Percentiles rank a stretch among this genome's conserved stretches.
Conservation (phyloP, 2,888 invertebrate genomes). For the Xiphydria camelus region DNA sequence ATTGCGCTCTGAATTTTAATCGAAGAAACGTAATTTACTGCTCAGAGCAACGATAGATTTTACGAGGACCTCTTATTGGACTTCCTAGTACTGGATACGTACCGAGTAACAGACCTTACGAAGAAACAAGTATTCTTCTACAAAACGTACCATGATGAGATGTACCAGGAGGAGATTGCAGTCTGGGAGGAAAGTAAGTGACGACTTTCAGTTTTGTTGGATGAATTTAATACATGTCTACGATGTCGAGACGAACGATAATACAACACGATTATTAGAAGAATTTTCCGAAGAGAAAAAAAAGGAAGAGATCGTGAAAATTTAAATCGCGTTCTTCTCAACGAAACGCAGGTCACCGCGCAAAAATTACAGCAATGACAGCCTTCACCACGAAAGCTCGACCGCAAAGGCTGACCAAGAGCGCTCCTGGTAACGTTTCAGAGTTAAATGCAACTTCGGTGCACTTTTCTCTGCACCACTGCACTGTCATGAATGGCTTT, state of each 20-base stretch:
- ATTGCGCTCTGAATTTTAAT: not conserved
- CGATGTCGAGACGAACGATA: too few relatives aligned
- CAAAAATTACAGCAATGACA: constrained; percentile 40
- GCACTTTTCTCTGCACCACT: not conserved
- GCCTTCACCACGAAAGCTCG: constrained; percentile 38
- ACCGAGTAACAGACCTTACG: constrained; percentile 58
- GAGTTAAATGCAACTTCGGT: too few relatives aligned
- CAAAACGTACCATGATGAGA: constrained; percentile 72
- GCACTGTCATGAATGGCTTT: constrained; percentile 7
- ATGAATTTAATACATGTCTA: too few relatives aligned
- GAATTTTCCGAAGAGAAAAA: too few relatives aligned
- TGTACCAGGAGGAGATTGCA: constrained; percentile 75
- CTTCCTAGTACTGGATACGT: constrained; percentile 63
- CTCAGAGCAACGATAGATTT: constrained; percentile 58
- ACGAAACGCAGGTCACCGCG: constrained; percentile 23
- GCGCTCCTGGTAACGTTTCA: constrained; percentile 51
- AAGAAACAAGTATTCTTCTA: constrained; percentile 69
- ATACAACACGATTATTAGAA: too few relatives aligned
- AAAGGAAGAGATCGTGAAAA: too few relatives aligned
- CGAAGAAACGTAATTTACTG: too few relatives aligned
- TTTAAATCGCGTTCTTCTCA: too few relatives aligned
- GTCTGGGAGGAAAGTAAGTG: constrained; percentile 73
- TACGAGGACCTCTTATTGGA: constrained; percentile 61
- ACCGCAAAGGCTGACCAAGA: constrained; percentile 45
- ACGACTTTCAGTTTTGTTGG: not conserved